Evolutionary conservation across 2,797 vertebrate species (phyloP).

Genomic region (Phoebastria nigripes): DNA sequence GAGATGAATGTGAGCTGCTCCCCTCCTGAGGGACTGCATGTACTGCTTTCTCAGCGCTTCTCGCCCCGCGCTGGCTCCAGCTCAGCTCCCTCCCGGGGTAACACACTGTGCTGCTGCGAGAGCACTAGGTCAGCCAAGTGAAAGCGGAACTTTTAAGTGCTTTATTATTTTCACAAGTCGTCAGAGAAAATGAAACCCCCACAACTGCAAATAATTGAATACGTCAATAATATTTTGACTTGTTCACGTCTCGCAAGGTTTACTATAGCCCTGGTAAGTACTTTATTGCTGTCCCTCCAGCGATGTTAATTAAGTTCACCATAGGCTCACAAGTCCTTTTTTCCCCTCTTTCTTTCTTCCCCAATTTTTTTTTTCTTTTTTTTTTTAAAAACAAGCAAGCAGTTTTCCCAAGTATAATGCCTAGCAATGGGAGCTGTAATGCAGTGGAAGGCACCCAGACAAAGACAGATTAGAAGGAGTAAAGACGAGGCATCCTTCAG

Average conservation of each 20-base stretch:
- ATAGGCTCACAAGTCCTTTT: slow-evolving; percentile 7
- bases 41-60: slow-evolving; percentile 59
- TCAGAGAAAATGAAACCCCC: slow-evolving; percentile 49
- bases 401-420: background rate
- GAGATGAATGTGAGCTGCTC: slow-evolving; percentile 42
- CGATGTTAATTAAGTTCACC: slow-evolving; percentile 56
- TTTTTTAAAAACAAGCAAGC: background rate
- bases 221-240: slow-evolving; percentile 57
- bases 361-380: background rate
- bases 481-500: background rate
- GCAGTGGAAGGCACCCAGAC: background rate
- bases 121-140: slow-evolving; percentile 30
- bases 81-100: slow-evolving; percentile 32
- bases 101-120: background rate
- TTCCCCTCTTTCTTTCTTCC: background rate
- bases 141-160: slow-evolving; percentile 44
- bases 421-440: background rate
- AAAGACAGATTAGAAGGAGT: background rate
- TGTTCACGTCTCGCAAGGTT: background rate
- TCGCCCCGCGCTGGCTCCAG: background rate
- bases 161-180: slow-evolving; percentile 49
- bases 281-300: slow-evolving; percentile 47
- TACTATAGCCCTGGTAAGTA: background rate
- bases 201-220: slow-evolving; percentile 56
- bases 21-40: slow-evolving; percentile 23